These are phyloP conservation scores for Caerostris extrusa DNA, from an alignment of 1,140 invertebrate species.

Conservation along the genomic window DNA sequence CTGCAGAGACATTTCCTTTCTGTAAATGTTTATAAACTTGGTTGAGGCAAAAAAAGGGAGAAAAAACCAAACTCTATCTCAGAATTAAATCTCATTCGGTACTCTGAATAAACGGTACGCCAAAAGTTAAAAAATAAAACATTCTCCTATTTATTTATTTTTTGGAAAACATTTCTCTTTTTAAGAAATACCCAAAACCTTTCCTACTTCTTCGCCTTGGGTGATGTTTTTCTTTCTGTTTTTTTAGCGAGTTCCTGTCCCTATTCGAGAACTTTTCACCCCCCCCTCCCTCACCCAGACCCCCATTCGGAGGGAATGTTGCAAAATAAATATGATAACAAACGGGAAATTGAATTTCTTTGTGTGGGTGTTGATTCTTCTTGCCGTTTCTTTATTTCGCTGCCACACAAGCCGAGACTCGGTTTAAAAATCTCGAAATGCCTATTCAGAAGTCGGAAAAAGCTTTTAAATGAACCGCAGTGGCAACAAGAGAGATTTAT, in stretches of 20 bases:
- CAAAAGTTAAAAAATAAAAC: not conserved
- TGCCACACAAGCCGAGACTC: not conserved
- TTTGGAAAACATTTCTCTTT: no score
- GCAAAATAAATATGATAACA: conserved; percentile 32
- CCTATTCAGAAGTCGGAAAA: not conserved
- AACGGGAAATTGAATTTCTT: conserved; percentile 30
- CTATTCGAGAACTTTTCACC: not conserved
- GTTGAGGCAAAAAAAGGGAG: not conserved
- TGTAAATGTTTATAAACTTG: conserved; percentile 33
- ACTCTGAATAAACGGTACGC: not conserved
- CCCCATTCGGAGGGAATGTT: not conserved
- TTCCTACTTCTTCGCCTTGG: not conserved
- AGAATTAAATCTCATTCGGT: conserved; percentile 28
- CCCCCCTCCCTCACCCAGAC: not conserved
- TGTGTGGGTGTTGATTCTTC: not conserved
- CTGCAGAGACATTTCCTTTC: conserved; percentile 4
- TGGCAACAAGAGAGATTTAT: not conserved
- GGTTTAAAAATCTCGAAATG: not conserved
- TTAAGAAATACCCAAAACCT: not conserved
- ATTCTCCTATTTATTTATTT: not conserved
- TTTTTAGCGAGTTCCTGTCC: not conserved
- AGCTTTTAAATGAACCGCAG: not conserved
- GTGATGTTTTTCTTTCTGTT: conserved; percentile 5
- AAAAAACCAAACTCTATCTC: not conserved
- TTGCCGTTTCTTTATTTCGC: not conserved